A percentile compares a stretch with the other conserved stretches of the same genome.
Evolutionary conservation across 2,797 vertebrate species (phyloP).

Genomic region (Rhinogobio ventralis): DNA sequence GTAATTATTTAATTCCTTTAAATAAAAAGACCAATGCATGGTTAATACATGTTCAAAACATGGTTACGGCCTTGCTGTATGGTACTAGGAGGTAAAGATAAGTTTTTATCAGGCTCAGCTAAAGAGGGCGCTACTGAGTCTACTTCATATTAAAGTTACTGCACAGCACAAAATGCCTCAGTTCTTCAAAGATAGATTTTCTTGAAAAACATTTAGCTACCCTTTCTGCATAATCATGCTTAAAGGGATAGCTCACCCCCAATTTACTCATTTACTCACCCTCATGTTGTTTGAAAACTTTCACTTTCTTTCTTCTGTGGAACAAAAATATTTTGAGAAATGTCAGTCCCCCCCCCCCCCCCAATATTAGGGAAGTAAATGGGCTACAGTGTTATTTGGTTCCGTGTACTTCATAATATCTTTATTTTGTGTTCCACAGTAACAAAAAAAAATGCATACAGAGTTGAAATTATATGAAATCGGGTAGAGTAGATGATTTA

Average conservation of each 20-base stretch:
- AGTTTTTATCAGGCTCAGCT: slow-evolving; percentile 53
- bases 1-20: not conserved
- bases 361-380: not conserved
- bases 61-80: not conserved
- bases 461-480: not conserved
- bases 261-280: not conserved
- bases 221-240: not conserved
- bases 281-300: not conserved
- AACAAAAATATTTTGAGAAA: slow-evolving; percentile 1
- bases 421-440: not conserved
- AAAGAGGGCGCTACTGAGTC: slow-evolving; percentile 77
- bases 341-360: no score
- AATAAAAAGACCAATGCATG: not conserved
- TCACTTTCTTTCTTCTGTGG: not conserved
- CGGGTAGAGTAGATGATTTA: not conserved
- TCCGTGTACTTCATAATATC: not conserved
- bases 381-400: not conserved
- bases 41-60: not conserved
- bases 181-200: not conserved
- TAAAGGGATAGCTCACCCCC: not conserved
- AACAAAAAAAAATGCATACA: not conserved
- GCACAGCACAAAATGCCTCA: not conserved
- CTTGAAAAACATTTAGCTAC: not conserved
- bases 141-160: not conserved
- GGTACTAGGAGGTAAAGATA: not conserved